A percentile compares a stretch with the other conserved stretches of the same genome.
These are phyloP conservation scores for Ypsolopha sequella DNA, from an alignment of 2,888 invertebrate genomes.

Conservation along the genomic window DNA sequence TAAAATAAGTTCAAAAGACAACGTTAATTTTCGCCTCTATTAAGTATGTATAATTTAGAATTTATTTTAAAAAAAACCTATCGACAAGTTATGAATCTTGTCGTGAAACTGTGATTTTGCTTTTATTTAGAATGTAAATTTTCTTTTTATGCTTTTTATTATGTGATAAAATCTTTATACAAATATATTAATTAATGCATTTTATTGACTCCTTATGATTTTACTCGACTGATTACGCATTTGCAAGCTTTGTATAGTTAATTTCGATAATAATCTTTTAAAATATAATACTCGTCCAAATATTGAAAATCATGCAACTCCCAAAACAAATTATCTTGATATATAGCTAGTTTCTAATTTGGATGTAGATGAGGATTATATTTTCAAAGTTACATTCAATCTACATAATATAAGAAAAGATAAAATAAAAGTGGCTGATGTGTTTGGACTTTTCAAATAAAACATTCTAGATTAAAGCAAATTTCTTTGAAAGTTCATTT, in stretches of 20 bases:
- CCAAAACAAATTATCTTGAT: background rate
- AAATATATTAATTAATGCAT: slow-evolving; percentile 24
- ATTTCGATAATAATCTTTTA: slow-evolving; percentile 10
- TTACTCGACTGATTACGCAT: slow-evolving; percentile 39
- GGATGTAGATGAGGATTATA: no score
- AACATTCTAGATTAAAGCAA: no score
- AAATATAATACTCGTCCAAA: background rate
- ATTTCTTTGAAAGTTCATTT: background rate
- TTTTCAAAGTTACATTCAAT: no score
- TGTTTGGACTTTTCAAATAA: no score
- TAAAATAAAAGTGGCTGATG: no score
- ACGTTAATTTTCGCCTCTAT: slow-evolving; percentile 39
- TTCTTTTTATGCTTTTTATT: slow-evolving; percentile 45
- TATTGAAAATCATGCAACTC: background rate
- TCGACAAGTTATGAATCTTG: slow-evolving; percentile 60
- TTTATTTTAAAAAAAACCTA: slow-evolving; percentile 36
- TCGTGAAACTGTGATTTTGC: slow-evolving; percentile 67
- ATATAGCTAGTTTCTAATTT: background rate
- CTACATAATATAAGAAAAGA: no score
- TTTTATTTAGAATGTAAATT: slow-evolving; percentile 62
- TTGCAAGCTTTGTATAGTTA: slow-evolving; percentile 29
- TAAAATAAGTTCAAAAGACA: slow-evolving; percentile 53
- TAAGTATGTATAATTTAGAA: slow-evolving; percentile 39
- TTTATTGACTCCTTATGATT: slow-evolving; percentile 24
- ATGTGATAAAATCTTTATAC: slow-evolving; percentile 58